A percentile compares a stretch with the other conserved stretches of the same genome.
Evolutionary conservation across 1,140 invertebrate species (phyloP).

Genomic region (Aphaenogaster floridana): DNA sequence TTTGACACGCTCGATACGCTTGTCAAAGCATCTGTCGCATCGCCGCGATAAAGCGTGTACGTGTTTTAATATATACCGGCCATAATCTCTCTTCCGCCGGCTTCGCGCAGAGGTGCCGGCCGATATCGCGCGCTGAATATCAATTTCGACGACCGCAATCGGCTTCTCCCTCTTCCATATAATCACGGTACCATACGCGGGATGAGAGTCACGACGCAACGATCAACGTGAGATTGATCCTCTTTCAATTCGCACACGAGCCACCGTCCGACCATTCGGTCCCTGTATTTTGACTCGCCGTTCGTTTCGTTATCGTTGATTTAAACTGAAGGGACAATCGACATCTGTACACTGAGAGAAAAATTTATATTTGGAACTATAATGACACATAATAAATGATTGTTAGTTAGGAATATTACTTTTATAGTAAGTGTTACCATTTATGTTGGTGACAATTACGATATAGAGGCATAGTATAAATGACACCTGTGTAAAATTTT

Average conservation of each 20-base stretch:
- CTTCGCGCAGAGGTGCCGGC: neutral
- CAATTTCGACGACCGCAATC: constrained; percentile 49
- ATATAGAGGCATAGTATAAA: no score
- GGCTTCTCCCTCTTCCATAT: neutral
- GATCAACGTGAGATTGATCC: constrained; percentile 40
- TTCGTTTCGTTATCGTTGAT: neutral
- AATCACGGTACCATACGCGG: constrained; percentile 7
- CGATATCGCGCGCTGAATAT: constrained; percentile 53
- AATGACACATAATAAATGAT: no score
- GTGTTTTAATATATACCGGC: neutral
- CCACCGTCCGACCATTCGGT: neutral
- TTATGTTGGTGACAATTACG: no score
- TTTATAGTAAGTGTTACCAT: no score
- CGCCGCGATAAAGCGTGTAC: constrained; percentile 17
- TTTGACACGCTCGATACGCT: neutral
- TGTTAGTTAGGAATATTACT: no score
- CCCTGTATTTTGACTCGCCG: neutral
- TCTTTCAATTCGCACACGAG: neutral
- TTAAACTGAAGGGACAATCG: neutral
- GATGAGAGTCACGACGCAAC: constrained; percentile 45
- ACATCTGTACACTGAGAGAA: neutral
- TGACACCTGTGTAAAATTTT: no score
- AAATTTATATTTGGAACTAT: no score
- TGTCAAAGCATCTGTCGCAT: neutral
- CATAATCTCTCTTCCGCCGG: neutral